Conservation (phyloP, 2,797 vertebrate genomes). For the Dryobates pubescens region DNA sequence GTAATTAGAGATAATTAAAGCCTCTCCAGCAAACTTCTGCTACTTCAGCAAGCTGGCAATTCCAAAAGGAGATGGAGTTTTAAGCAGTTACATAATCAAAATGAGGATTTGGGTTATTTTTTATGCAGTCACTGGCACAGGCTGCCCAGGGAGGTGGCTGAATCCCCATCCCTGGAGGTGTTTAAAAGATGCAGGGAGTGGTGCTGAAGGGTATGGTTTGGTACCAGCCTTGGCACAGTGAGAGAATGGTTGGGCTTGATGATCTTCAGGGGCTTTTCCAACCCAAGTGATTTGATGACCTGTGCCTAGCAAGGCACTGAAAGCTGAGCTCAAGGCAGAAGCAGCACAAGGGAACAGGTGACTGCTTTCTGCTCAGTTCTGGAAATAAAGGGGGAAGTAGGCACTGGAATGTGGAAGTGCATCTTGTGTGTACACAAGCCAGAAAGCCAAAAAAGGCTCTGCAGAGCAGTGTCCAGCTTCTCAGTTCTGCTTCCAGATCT, state of each 20-base stretch:
- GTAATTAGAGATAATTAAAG: conserved; percentile 13
- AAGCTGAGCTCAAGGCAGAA: neutral
- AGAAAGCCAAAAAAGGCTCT: neutral
- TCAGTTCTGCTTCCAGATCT: conserved; percentile 54
- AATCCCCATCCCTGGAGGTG: no score
- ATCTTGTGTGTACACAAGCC: neutral
- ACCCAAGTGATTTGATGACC: no score
- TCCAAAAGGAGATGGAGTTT: conserved; percentile 38
- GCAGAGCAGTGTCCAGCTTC: conserved; percentile 22
- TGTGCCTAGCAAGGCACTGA: neutral
- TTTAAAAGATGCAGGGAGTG: no score
- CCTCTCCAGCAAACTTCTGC: neutral
- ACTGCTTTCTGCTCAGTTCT: neutral
- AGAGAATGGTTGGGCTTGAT: no score
- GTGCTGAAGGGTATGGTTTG: no score
- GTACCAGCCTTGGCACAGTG: no score
- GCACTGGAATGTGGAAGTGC: conserved; percentile 8
- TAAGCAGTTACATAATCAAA: conserved; percentile 14
- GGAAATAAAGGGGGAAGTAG: conserved; percentile 12
- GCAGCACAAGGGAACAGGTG: neutral
- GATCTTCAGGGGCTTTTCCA: no score
- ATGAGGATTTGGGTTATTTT: neutral
- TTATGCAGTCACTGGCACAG: neutral
- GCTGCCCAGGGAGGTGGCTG: no score
- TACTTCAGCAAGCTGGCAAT: conserved; percentile 25